phyloP scores from a whole-genome alignment of 2,888 invertebrate genomes.

The Dione vanillae region DNA sequence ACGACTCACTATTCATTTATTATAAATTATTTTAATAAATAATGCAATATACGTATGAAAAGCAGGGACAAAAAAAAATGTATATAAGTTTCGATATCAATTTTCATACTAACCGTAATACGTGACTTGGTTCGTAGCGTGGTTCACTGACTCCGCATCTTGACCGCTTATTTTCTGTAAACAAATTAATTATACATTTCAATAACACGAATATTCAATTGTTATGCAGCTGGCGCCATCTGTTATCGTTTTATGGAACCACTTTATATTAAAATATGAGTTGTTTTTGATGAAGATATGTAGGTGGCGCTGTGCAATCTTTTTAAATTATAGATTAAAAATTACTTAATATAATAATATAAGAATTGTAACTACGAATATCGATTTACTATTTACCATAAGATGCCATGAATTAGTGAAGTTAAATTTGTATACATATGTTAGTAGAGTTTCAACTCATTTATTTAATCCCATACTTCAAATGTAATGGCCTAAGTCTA shows the following conservation, averaged over 20 bases:
- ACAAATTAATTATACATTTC: slow-evolving; percentile 44
- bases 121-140: slow-evolving; percentile 72
- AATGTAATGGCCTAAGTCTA: too few species aligned
- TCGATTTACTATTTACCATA: too few species aligned
- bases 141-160: slow-evolving; percentile 70
- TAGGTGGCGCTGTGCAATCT: slow-evolving; percentile 43
- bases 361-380: too few species aligned
- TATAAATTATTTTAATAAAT: too few species aligned
- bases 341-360: too few species aligned
- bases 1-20: too few species aligned
- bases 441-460: too few species aligned
- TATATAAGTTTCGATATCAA: slow-evolving; percentile 53
- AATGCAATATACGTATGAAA: too few species aligned
- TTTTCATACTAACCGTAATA: slow-evolving; percentile 79
- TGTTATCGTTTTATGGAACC: slow-evolving; percentile 45
- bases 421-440: too few species aligned
- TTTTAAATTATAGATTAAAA: neutral
- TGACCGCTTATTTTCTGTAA: slow-evolving; percentile 79
- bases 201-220: slow-evolving; percentile 9
- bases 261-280: slow-evolving; percentile 38
- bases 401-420: too few species aligned
- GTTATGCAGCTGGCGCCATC: slow-evolving; percentile 57
- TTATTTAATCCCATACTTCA: too few species aligned
- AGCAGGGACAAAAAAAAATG: slow-evolving; percentile 50
- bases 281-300: slow-evolving; percentile 29